Evolutionary conservation across 2,888 invertebrate species (phyloP), one percentile per base, ranked within the genome.

Genomic region (Tigriopus californicus): DNA sequence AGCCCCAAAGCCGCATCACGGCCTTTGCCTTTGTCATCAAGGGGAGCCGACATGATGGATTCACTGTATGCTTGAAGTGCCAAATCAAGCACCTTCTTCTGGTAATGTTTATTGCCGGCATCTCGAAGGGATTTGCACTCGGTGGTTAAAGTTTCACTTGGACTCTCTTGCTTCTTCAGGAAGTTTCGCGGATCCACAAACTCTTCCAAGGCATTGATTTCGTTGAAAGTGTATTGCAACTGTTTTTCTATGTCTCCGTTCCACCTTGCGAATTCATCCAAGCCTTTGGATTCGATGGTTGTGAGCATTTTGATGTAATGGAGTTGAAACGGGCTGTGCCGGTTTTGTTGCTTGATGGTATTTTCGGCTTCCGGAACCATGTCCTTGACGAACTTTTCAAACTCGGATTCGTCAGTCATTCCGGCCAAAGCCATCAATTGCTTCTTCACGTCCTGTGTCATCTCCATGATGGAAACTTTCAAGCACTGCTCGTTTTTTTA

Each of bases 361-460:
- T 18, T 15, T n/a, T 44, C 18, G 44, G 44, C 44, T 44, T 44
- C 18, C 44, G 15, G 15, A 44, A 44, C 10, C n/a, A 44, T 51
- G 20, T 54, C 41, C 40, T 15, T n/a, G 15, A 41, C 41, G 6
- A 54, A 41, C 18, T 11, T 41, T 18, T 54, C 54, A 33, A 54
- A 54, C 25, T 54, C 54, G 18, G 33, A 15, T 15, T 40, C 20
- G 22, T 54, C 41, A n/a, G 54, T 33, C n/a, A 54, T 25, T n/a
- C 54, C 54, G 18, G 54, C 25, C 13, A 54, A 18, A 18, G 25
- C 54, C 25, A 54, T 25, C 10, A 54, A 22, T 18, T 54, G 25
- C 18, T 54, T 54, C 18, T 54, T 54, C 54, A 54, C 41, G 8
- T 54, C 54, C 40, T 12, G 13, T 13, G 54, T 20, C 18, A 54